These are phyloP conservation scores for Drosophila mauritiana DNA, from an alignment of 1,140 invertebrate genomes.

Conservation along the genomic window DNA sequence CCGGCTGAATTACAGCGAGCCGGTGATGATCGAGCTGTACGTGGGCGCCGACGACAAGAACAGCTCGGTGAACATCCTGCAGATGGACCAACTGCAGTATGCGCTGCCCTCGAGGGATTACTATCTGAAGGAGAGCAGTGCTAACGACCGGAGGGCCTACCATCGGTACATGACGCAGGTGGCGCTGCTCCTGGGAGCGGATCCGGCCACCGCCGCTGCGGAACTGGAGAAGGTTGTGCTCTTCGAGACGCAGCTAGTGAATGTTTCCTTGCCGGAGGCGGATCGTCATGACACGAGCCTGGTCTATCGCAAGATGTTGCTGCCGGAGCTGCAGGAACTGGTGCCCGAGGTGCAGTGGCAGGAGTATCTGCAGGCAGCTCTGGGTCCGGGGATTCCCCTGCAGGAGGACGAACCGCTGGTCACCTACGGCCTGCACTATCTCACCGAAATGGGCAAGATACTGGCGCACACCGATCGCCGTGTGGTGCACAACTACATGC, in stretches of 20 bases:
- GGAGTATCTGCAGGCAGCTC: slow-evolving; percentile 89
- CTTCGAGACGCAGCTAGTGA: slow-evolving; percentile 92
- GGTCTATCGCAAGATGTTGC: slow-evolving; percentile 90
- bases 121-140: slow-evolving; percentile 90
- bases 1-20: slow-evolving; percentile 90
- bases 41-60: slow-evolving; percentile 94
- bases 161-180: slow-evolving; percentile 92
- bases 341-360: slow-evolving; percentile 93
- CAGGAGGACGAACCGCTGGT: slow-evolving; percentile 90
- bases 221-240: slow-evolving; percentile 90
- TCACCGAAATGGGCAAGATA: slow-evolving; percentile 91
- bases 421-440: slow-evolving; percentile 91
- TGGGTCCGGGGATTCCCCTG: slow-evolving; percentile 87
- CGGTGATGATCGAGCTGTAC: slow-evolving; percentile 91
- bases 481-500: slow-evolving; percentile 92
- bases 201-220: slow-evolving; percentile 86
- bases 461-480: slow-evolving; percentile 88
- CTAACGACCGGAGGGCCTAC: slow-evolving; percentile 89
- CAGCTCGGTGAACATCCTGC: slow-evolving; percentile 93
- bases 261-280: slow-evolving; percentile 91
- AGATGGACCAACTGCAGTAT: slow-evolving; percentile 93
- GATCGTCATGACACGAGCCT: slow-evolving; percentile 93
- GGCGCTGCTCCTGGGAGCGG: slow-evolving; percentile 90
- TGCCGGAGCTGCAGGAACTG: slow-evolving; percentile 87
- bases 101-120: slow-evolving; percentile 93